phyloP scores from a whole-genome alignment of 2,113 vertebrate genomes.

The Phyllostomus hastatus region DNA sequence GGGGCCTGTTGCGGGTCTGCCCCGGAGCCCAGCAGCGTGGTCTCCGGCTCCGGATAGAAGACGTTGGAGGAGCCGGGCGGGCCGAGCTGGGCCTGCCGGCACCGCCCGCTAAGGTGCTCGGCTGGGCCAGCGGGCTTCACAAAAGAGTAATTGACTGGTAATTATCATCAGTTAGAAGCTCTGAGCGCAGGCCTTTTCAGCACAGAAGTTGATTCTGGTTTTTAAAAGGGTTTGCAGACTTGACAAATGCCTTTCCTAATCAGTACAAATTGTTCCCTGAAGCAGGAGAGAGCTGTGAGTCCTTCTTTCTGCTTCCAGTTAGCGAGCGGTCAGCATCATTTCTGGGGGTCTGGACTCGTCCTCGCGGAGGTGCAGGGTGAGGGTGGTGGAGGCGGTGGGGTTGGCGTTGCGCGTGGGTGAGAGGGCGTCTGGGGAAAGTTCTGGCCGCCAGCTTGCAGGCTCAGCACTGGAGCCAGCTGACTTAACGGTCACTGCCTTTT shows the following conservation, averaged over 20 bases:
- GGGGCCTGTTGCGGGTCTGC: neutral
- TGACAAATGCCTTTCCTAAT: constrained; percentile 56
- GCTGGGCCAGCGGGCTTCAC: neutral
- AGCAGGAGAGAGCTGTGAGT: neutral
- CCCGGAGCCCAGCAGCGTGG: neutral
- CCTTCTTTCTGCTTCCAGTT: neutral
- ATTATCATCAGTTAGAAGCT: constrained; percentile 46
- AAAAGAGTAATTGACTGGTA: constrained; percentile 50
- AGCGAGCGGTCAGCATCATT: constrained; percentile 6
- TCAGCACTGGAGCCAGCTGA: neutral
- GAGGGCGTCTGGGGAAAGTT: neutral
- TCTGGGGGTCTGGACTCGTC: neutral
- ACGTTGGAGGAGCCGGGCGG: neutral
- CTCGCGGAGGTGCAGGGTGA: neutral
- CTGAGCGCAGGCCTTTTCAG: neutral
- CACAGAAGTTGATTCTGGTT: constrained; percentile 6
- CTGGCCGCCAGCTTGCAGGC: rapidly evolving
- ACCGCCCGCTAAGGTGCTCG: neutral
- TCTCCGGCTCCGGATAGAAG: neutral
- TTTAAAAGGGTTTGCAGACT: constrained; percentile 49
- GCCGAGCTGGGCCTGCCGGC: neutral
- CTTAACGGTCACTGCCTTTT: neutral
- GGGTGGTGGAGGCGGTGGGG: neutral
- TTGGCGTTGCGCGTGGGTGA: neutral
- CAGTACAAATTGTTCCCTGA: constrained; percentile 44